Base-by-base conservation (phyloP, 2,888 invertebrate genomes). In the Stenotaenia linearis region DNA sequence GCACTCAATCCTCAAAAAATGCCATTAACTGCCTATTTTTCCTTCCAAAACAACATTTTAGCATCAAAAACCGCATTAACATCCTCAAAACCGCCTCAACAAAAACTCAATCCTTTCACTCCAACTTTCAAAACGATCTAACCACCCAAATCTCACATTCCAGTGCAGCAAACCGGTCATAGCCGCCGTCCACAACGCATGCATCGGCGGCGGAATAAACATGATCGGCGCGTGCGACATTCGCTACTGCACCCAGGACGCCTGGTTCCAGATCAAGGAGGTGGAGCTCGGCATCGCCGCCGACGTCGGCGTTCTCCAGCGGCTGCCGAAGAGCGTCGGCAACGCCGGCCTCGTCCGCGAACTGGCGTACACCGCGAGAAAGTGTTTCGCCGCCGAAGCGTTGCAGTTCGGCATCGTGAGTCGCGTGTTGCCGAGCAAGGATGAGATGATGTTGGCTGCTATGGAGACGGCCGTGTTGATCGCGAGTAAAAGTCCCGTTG, bases 191-290 rank as follows among this genome's bases (percentile, higher is more conserved):
- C 97, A 99, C 86, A 92, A 90, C 79, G 91, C 92, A 0, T 98
- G 98, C 85, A 89, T 99, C 79, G 99, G 99, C 0, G 98, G 92
- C 0, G 98, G 95, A 0, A 90, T 97, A 0, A 93, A 97, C 86
- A 87, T 99, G 81, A 91, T 96, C 78, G 91, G 94, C 1, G 93
- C 96, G 0, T 92, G 95, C 78, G 99, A 99, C 86, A 93, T 99
- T 82, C 90, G 97, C 81, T 96, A 95, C 84, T 96, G 95, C 85
- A 91, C 96, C 0, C 88, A 91, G 84, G 97, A 98, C 86, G 92
- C 98, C 0, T 94, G 92, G 90, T 97, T 97, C 85, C 92, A 93
- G 88, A 91, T 98, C 0, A 97, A 97, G 87, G 96, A 97, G 88
- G 90, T 90, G 25, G 87, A 87, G 75, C 83, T 88, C 21, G 98